Percentiles rank a stretch among this genome's conserved stretches.
These are phyloP conservation scores for Sebastes diploproa DNA, from an alignment of 2,797 vertebrate species.

Conservation along the genomic window DNA sequence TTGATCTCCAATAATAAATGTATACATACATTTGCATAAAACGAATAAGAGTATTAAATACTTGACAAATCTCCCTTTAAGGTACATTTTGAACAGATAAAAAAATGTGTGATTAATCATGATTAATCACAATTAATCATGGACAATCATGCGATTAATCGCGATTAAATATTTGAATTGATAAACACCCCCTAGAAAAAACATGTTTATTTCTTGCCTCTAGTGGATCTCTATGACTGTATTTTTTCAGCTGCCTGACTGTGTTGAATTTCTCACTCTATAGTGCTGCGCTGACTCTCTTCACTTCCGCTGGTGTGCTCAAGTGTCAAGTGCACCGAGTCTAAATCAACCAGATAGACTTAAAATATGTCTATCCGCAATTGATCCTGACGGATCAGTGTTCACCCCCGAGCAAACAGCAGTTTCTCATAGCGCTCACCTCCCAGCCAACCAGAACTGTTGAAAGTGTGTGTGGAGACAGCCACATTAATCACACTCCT, in stretches of 20 bases:
- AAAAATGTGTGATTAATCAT: no score
- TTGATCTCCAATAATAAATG: no score
- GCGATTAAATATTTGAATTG: no score
- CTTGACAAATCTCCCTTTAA: no score
- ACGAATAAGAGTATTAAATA: no score
- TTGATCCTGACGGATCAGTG: conserved; percentile 63
- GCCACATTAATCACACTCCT: conserved; percentile 54
- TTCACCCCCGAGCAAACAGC: conserved; percentile 53
- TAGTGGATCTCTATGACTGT: background rate
- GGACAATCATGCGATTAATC: no score
- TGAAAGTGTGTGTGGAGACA: conserved; percentile 45
- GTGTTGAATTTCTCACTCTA: conserved; percentile 55
- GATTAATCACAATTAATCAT: no score
- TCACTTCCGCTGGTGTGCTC: conserved; percentile 47
- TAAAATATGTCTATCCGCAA: conserved; percentile 61
- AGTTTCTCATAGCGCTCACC: conserved; percentile 55
- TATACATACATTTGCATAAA: no score
- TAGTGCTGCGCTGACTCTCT: conserved; percentile 13
- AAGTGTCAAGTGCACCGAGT: conserved; percentile 56
- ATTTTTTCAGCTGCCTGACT: conserved; percentile 24
- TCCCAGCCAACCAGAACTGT: conserved; percentile 36
- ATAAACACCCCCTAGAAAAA: background rate
- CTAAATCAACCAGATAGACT: conserved; percentile 61
- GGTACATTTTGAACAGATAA: no score
- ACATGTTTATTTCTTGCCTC: background rate